Conservation (phyloP, 1,140 invertebrate species). For the Melitaea cinxia region DNA sequence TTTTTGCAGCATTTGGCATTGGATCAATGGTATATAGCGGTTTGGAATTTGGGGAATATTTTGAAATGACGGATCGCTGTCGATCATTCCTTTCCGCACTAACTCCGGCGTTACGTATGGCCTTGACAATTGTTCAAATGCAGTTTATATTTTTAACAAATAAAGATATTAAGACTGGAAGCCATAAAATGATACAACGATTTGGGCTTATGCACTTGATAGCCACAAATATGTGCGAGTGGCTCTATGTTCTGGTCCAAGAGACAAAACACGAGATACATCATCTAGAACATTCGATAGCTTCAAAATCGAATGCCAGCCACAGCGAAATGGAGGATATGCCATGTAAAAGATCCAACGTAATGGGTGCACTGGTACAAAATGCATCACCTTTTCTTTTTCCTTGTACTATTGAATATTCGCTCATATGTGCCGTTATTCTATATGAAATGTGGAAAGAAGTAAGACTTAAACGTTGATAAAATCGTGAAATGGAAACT, state of each 20-base stretch:
- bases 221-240: slow-evolving; percentile 91
- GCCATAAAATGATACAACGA: slow-evolving; percentile 85
- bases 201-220: slow-evolving; percentile 93
- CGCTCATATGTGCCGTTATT: slow-evolving; percentile 91
- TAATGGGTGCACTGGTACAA: slow-evolving; percentile 87
- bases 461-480: too few relatives aligned
- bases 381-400: slow-evolving; percentile 93
- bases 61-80: slow-evolving; percentile 83
- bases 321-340: slow-evolving; percentile 43
- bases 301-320: slow-evolving; percentile 36
- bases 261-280: slow-evolving; percentile 91
- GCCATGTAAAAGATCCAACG: slow-evolving; percentile 80
- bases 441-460: slow-evolving; percentile 92
- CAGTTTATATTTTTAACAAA: slow-evolving; percentile 89
- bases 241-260: slow-evolving; percentile 90
- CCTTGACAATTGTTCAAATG: slow-evolving; percentile 86
- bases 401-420: slow-evolving; percentile 95
- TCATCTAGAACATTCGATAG: slow-evolving; percentile 80
- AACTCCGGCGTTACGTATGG: slow-evolving; percentile 84
- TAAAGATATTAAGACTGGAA: slow-evolving; percentile 84
- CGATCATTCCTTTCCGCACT: slow-evolving; percentile 83
- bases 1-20: slow-evolving; percentile 84
- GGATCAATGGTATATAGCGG: slow-evolving; percentile 89
- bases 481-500: not conserved
- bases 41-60: slow-evolving; percentile 87